A percentile compares a stretch with the other conserved stretches of the same genome.
These are phyloP conservation scores for Eristalis tenax DNA, from an alignment of 2,888 invertebrate species.

Conservation along the genomic window DNA sequence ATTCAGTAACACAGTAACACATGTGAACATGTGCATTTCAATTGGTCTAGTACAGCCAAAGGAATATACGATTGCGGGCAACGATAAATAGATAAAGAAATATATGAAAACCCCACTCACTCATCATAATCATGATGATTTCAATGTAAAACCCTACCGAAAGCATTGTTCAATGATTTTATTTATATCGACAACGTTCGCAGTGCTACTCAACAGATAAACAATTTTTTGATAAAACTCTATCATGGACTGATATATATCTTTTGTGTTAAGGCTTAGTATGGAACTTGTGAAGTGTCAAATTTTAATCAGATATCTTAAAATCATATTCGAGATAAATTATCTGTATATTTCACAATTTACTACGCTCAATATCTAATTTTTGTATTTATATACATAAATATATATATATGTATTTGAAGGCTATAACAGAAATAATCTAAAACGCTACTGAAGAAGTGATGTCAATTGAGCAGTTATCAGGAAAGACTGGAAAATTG, in stretches of 20 bases:
- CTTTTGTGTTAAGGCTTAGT: background rate
- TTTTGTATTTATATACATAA: background rate
- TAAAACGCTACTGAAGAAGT: constrained; percentile 66
- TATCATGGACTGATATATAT: constrained; percentile 25
- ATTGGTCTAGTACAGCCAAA: background rate
- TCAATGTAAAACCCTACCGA: constrained; percentile 38
- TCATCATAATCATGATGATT: constrained; percentile 47
- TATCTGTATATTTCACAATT: background rate
- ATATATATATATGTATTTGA: background rate
- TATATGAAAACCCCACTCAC: constrained; percentile 16
- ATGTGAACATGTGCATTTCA: background rate
- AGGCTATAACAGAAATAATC: constrained; percentile 43
- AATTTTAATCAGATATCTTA: background rate
- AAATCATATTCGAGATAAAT: constrained; percentile 10
- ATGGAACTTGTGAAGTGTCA: constrained; percentile 1
- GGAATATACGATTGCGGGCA: constrained; percentile 48
- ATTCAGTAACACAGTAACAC: constrained; percentile 29
- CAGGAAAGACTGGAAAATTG: constrained; percentile 38
- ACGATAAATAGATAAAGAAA: constrained; percentile 62
- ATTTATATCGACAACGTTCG: constrained; percentile 30
- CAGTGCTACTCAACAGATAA: constrained; percentile 56
- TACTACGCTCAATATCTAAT: constrained; percentile 2
- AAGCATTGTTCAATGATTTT: constrained; percentile 46
- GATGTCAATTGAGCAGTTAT: constrained; percentile 59
- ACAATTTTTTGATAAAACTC: constrained; percentile 39